These are phyloP conservation scores for Aphelenchoides avenae DNA, from an alignment of 1,140 invertebrate species.

Conservation along the genomic window DNA sequence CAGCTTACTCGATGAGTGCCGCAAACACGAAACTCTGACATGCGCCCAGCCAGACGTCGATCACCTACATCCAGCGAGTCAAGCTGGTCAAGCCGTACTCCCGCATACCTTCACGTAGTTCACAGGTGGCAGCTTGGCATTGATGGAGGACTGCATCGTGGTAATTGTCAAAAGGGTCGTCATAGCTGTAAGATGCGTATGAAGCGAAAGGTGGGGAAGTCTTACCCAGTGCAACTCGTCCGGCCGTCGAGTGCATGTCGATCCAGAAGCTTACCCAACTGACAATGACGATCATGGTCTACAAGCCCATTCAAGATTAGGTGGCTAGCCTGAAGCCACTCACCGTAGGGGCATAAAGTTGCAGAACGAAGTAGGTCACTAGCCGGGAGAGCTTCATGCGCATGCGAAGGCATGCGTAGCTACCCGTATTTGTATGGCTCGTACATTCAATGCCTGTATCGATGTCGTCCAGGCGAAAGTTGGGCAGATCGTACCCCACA, in stretches of 20 bases:
- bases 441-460: conserved; percentile 43
- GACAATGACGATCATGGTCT: conserved; percentile 13
- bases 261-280: conserved; percentile 45
- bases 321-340: too few relatives aligned
- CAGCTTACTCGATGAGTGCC: conserved; percentile 44
- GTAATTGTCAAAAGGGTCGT: conserved; percentile 42
- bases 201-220: conserved; percentile 1
- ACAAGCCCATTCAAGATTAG: too few relatives aligned
- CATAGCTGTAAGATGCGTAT: conserved; percentile 27
- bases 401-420: conserved; percentile 45
- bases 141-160: conserved; percentile 64
- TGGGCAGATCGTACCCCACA: conserved; percentile 42
- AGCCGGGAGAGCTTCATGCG: conserved; percentile 26
- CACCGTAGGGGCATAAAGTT: conserved; percentile 42
- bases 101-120: conserved; percentile 62
- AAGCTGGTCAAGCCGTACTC: neutral
- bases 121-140: conserved; percentile 87
- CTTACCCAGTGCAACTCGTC: conserved; percentile 36
- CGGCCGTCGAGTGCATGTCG: conserved; percentile 39
- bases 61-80: conserved; percentile 63
- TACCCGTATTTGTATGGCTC: conserved; percentile 47
- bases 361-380: conserved; percentile 46
- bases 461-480: conserved; percentile 39
- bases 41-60: conserved; percentile 86
- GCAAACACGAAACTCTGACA: conserved; percentile 46